Evolutionary conservation across 2,797 vertebrate genomes (phyloP).

Genomic region (Saxicola maurus): DNA sequence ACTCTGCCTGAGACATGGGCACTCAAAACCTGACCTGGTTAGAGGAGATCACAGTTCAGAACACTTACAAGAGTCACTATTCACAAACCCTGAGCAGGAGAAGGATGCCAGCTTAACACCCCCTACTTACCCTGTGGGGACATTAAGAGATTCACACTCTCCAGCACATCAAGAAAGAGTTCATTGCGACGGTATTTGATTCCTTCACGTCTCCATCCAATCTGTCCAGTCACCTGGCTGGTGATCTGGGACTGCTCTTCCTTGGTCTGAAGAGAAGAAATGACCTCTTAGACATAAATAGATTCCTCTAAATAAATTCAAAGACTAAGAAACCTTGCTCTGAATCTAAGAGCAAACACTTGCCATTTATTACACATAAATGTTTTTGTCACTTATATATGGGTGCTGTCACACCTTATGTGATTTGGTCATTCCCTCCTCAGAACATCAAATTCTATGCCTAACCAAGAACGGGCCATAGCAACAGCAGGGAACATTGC

Average conservation of each 20-base stretch:
- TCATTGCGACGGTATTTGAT: conserved; percentile 98
- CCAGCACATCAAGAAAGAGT: conserved; percentile 95
- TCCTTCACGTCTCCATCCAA: conserved; percentile 96
- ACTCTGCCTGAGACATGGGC: conserved; percentile 97
- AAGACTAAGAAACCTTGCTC: not conserved
- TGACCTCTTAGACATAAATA: not conserved
- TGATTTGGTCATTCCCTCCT: not conserved
- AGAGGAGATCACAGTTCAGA: not conserved
- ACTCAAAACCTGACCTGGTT: conserved; percentile 93
- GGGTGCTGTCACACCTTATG: not conserved
- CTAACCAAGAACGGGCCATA: not conserved
- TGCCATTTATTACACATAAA: not conserved
- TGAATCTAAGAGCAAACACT: not conserved
- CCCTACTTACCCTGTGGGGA: conserved; percentile 88
- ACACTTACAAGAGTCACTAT: not conserved
- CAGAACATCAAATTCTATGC: not conserved
- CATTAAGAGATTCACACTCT: conserved; percentile 98
- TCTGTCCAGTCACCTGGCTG: conserved; percentile 98
- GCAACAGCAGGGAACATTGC: not conserved
- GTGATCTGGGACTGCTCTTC: conserved; percentile 99
- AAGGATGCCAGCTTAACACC: not conserved
- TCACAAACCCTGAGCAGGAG: not conserved
- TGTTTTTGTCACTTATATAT: not conserved
- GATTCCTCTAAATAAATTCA: not conserved
- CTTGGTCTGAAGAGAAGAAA: conserved; percentile 81